Conservation (phyloP, 2,888 invertebrate genomes). For the Pseudococcus jackbeardsleyi region DNA sequence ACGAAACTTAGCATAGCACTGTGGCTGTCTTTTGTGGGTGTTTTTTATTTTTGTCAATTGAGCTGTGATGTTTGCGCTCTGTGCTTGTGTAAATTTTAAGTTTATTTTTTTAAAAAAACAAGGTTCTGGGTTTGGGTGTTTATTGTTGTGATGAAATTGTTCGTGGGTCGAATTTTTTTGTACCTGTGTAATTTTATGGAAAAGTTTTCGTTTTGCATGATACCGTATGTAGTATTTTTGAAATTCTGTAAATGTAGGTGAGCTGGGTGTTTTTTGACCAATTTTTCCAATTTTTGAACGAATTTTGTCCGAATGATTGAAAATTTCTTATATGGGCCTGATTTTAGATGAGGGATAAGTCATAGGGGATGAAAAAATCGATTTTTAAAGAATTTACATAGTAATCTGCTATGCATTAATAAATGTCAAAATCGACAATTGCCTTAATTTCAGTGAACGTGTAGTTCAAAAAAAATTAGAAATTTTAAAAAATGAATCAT, state of each 20-base stretch:
- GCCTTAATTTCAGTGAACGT: too few species aligned
- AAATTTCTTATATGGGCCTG: neutral
- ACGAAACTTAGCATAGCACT: constrained; percentile 12
- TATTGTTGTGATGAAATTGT: neutral
- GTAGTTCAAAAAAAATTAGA: too few species aligned
- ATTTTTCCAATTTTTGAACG: neutral
- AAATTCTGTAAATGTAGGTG: too few species aligned
- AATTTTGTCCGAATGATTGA: neutral
- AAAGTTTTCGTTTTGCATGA: too few species aligned
- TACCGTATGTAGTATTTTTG: too few species aligned
- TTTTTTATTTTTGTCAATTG: neutral
- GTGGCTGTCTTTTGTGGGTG: neutral
- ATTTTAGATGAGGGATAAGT: too few species aligned
- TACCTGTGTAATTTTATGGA: neutral
- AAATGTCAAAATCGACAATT: too few species aligned
- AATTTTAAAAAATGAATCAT: too few species aligned
- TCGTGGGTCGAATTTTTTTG: neutral
- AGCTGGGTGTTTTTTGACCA: neutral
- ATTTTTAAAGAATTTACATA: too few species aligned
- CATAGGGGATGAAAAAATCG: too few species aligned
- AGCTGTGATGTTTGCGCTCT: neutral
- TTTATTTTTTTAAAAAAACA: neutral
- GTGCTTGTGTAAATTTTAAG: neutral
- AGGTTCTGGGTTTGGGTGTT: neutral
- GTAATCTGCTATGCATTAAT: too few species aligned